Base-by-base conservation (phyloP, 2,888 invertebrate species). In the Leptinotarsa peninsularis region DNA sequence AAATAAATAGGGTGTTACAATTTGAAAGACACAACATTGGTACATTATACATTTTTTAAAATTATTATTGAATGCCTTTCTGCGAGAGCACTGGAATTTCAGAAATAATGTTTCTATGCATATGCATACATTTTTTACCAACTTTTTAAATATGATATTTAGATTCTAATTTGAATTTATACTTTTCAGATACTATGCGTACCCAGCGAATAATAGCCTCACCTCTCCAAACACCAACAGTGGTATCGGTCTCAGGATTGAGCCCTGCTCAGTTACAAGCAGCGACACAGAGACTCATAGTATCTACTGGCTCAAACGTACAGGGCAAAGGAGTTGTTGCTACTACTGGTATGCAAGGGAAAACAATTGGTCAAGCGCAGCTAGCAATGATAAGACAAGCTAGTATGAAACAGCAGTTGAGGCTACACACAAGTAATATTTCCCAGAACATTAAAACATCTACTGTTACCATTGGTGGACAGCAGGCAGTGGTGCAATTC, bases 341-440 rank as follows among this genome's bases (percentile, higher is more conserved):
- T n/a, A 78, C 75, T 7, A 74, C 70, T 10, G 75, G 78, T 18
- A 78, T 79, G 89, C 89, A 91, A 73, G 89, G 88, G 60, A 91
- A 91, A 84, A 88, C 90, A 5, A 85, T 91, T 27, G 90, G 90
- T 27, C 89, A 89, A 4, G 90, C 90, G 0, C 92, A 92, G 80
- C 82, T 92, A 72, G 91, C 93, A 82, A 89, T 93, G 82, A 92
- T 92, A 81, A 90, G 93, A n/a, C 93, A 93, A 75, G 86, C 87
- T 4, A 81, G 85, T 13, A 73, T 86, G 14, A 85, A 87, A 73
- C 86, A 87, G 75, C 88, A 88, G 74, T 81, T 88, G 71, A 80
- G 88, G n/a, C 79, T 88, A 68, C 88, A 88, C 78, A 79, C 86
- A 4, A 84, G 77, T 56, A 82, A 69, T 67, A 66, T 83, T 18